Evolutionary conservation across 1,140 invertebrate species (phyloP), one percentile per base, ranked within the genome.

Genomic region (Megalonaias nervosa): DNA sequence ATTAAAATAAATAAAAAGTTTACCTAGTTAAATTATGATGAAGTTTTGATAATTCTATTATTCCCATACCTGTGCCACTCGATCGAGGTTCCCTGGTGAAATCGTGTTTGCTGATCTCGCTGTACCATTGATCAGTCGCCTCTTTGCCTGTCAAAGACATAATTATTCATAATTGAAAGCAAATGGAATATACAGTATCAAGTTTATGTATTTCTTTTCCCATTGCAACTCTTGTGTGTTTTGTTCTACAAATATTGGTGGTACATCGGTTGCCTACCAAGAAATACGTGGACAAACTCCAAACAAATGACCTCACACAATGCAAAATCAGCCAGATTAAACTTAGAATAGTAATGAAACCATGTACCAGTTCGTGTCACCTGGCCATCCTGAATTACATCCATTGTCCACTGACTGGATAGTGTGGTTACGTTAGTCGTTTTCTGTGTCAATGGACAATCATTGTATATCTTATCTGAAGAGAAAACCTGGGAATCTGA

Each of bases 61-160:
- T 11, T 6, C n/a, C 73, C 77, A 72, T 75, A 87, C 86, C 85
- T 55, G 83, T 81, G 56, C 85, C 87, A 88, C 95, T 94, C 93
- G 91, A 94, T 93, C 89, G 95, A 94, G 19, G 95, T 90, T 77
- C 95, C 90, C 94, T 94, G 72, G 93, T 92, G 86, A 94, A 96
- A 82, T 94, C 93, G 88, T 96, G 96, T 79, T 95, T 94, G 74
- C 93, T 93, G 11, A 95, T 94, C 56, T 95, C 95, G 66, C 94
- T 94, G 86, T 97, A 97, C 95, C 95, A 97, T 80, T 96, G 95
- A 12, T 94, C 94, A 16, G 94, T 93, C 9, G 95, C 95, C 90
- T 96, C 94, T 91, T 95, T 94, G 14, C 95, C 95, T 95, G 88
- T 60, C 72, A 72, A 38, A 57, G 19, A 76, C 17, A 64, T 66